Percentiles rank a stretch among this genome's conserved stretches.
phyloP scores from a whole-genome alignment of 2,888 invertebrate genomes.

The Toxonevra muliebris region DNA sequence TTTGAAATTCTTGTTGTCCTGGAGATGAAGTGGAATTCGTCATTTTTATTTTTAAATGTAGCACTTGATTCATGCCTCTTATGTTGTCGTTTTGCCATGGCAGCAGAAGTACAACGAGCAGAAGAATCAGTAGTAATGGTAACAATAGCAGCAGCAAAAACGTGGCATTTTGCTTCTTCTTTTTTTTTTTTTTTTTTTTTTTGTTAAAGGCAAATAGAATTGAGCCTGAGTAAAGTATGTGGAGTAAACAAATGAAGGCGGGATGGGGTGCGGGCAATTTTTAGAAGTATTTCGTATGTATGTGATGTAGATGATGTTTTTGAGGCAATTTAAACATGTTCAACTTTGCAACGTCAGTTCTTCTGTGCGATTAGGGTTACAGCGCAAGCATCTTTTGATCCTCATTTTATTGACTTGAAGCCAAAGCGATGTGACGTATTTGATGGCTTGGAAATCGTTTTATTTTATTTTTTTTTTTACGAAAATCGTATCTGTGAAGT shows the following conservation, averaged over 20 bases:
- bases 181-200: neutral
- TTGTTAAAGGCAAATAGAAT: too few species aligned
- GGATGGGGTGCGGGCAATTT: too few species aligned
- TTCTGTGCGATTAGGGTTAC: slow-evolving; percentile 9
- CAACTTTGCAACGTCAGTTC: slow-evolving; percentile 9
- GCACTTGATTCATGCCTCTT: slow-evolving; percentile 31
- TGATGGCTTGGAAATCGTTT: neutral
- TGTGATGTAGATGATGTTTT: slow-evolving; percentile 4
- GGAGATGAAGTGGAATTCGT: slow-evolving; percentile 54
- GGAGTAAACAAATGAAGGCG: too few species aligned
- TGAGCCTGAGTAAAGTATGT: too few species aligned
- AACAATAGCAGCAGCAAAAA: slow-evolving; percentile 2
- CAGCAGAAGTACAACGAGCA: neutral
- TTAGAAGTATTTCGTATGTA: neutral
- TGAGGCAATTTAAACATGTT: slow-evolving; percentile 18
- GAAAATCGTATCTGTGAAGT: too few species aligned
- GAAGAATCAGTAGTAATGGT: neutral
- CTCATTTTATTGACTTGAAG: neutral
- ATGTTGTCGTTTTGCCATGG: slow-evolving; percentile 11
- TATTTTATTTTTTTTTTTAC: too few species aligned
- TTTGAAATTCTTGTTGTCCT: slow-evolving; percentile 41
- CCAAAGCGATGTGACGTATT: neutral
- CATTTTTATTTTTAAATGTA: slow-evolving; percentile 47
- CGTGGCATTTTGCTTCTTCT: neutral
- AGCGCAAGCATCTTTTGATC: neutral